Conservation (phyloP, 1,140 invertebrate genomes). For the Spodoptera frugiperda region DNA sequence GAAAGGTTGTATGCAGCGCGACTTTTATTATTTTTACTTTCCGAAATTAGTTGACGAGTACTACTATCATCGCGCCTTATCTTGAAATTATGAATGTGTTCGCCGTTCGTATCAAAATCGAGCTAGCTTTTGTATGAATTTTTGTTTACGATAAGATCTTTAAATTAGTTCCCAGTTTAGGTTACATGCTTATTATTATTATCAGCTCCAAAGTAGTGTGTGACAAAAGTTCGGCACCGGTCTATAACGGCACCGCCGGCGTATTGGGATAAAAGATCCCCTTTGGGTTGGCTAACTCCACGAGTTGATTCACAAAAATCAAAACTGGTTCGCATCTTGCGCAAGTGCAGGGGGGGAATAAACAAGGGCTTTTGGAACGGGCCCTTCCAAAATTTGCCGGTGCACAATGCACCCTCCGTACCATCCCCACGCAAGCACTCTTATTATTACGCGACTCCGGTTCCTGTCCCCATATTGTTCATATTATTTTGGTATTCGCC, state of each 20-base stretch:
- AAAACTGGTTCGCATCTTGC: slow-evolving; percentile 85
- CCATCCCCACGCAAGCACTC: slow-evolving; percentile 84
- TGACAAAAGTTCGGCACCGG: slow-evolving; percentile 51
- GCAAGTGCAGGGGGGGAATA: slow-evolving; percentile 82
- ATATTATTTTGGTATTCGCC: slow-evolving; percentile 81
- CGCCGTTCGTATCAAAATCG: not conserved
- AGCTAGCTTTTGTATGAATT: not conserved
- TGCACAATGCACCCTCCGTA: slow-evolving; percentile 85
- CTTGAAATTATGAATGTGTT: no score
- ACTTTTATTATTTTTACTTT: no score
- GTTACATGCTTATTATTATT: slow-evolving; percentile 33
- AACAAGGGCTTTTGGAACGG: slow-evolving; percentile 81
- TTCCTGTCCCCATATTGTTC: slow-evolving; percentile 84
- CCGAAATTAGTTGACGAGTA: no score
- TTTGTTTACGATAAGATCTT: slow-evolving; percentile 11
- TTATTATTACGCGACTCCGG: slow-evolving; percentile 84
- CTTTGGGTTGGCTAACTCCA: slow-evolving; percentile 63
- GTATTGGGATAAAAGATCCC: slow-evolving; percentile 62
- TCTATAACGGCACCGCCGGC: slow-evolving; percentile 52
- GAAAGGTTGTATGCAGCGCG: no score
- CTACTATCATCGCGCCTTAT: no score
- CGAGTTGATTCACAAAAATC: slow-evolving; percentile 77
- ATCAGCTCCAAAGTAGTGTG: slow-evolving; percentile 8
- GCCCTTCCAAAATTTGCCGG: slow-evolving; percentile 84
- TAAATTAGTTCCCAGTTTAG: slow-evolving; percentile 13